A percentile compares a stretch with the other conserved stretches of the same genome.
phyloP scores from a whole-genome alignment of 1,140 invertebrate genomes.

The Dufourea novaeangliae region DNA sequence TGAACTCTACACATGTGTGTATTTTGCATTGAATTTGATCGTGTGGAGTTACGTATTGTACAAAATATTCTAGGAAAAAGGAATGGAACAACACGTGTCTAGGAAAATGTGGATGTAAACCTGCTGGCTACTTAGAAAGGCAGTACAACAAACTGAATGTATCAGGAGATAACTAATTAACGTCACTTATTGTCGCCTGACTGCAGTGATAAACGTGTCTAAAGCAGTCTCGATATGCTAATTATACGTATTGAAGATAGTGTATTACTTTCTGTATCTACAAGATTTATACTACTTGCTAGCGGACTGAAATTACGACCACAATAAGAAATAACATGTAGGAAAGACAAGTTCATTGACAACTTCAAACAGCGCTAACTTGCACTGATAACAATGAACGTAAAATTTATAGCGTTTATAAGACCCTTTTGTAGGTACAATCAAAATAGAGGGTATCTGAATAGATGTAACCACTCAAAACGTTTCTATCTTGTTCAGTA shows the following conservation, averaged over 20 bases:
- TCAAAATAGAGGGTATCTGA: too few relatives aligned
- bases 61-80: too few relatives aligned
- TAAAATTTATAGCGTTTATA: not conserved
- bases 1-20: too few relatives aligned
- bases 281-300: not conserved
- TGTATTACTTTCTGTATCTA: not conserved
- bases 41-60: too few relatives aligned
- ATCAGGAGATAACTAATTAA: constrained; percentile 11
- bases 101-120: too few relatives aligned
- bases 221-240: not conserved
- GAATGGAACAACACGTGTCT: too few relatives aligned
- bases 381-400: constrained; percentile 9
- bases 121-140: not conserved
- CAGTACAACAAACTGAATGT: not conserved
- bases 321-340: too few relatives aligned
- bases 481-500: too few relatives aligned
- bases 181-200: not conserved
- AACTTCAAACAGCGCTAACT: not conserved
- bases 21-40: too few relatives aligned
- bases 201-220: not conserved
- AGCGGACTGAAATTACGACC: not conserved
- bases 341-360: too few relatives aligned
- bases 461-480: too few relatives aligned
- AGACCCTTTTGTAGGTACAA: too few relatives aligned
- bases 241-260: not conserved